Base-by-base conservation (phyloP, 2,113 vertebrate species). In the Eudyptes chrysolophus region DNA sequence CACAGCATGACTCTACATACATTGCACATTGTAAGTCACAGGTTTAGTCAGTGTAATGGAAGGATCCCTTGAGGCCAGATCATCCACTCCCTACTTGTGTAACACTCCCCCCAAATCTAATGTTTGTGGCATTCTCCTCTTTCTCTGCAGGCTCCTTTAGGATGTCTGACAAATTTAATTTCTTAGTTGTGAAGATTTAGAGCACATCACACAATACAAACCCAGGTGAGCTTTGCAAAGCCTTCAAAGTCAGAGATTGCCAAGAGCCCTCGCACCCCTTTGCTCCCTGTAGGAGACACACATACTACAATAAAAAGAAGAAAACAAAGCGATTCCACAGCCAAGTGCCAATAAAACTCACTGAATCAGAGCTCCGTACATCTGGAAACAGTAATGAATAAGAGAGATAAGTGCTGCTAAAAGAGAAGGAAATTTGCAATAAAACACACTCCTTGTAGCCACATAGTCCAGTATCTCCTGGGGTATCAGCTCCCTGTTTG, bases 21-120 rank as follows among this genome's bases (percentile, higher is more conserved):
- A 1, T 1, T 3, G 17, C 15, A 17, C 17, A 4, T 18, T 11
- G 8, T 8, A 51, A 49, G 38, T 32, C 66, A 19, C 5, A 40
- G 27, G 30, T 22, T 78, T 54, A 49, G 30, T 30, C 18, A 46
- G 13, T 6, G 7, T 9, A 40, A 38, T 0, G 9, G 68, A 54
- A 84, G 16, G 6, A 42, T 29, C 49, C 15, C 60, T 55, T 3
- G 22, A 87, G 38, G 40, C 7, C 32, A 61, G 11, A n/a, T 20
- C 55, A 52, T 48, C 42, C 6, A 6, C 32, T 34, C 42, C 51
- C 49, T 44, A 32, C 24, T 52, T 22, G 13, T 6, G 7, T 32
- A 58, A 54, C 6, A 5, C 13, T 42, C 11, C 11, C 40, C 29
- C 4, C 17, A 58, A 29, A 72, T 49, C 29, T 40, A 30, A 71